Evolutionary conservation across 2,888 invertebrate species (phyloP), one percentile per base, ranked within the genome.

Genomic region (Cephus runcator): DNA sequence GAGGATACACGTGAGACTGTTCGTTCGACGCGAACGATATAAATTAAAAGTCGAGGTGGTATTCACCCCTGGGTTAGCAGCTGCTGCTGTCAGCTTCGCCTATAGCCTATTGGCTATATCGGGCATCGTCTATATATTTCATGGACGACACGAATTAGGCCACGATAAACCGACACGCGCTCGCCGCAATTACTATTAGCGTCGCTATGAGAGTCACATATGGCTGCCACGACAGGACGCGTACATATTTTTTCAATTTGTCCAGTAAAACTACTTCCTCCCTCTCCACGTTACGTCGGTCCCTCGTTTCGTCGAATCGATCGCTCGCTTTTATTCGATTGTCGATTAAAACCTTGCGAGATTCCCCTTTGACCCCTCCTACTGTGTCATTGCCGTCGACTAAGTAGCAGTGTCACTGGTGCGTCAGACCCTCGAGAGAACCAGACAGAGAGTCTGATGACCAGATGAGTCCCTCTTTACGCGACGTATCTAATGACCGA

Each of bases 151-250:
- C 85, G 86, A 89, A 88, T 88, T 88, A 88, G 86, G 86, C 84
- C 85, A 81, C 85, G 85, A 83, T 86, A 82, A 84, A 85, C 85
- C 85, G 83, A 85, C 83, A 85, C 77, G 85, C 84, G 85, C 89
- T 90, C 90, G 89, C 23, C 31, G 31, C 31, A 90, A 90, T 90
- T 90, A 88, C 89, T 87, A 90, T 90, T 89, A 90, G 88, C 88
- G 88, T 90, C 88, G 88, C 83, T 84, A 89, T 88, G 86, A 87
- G 85, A 86, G 86, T 87, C 88, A 85, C 90, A 90, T 90, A 90
- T 90, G 90, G 90, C 84, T 83, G 81, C 56, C 56, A 56, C 23
- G 56, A 56, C 56, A 23, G 56, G 56, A 56, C 23, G 6, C 9
- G 56, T 56, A 56, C 56, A 56, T 56, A 23, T 56, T 56, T 56